Conservation (phyloP, 2,113 vertebrate species). For the Dasyurus viverrinus region DNA sequence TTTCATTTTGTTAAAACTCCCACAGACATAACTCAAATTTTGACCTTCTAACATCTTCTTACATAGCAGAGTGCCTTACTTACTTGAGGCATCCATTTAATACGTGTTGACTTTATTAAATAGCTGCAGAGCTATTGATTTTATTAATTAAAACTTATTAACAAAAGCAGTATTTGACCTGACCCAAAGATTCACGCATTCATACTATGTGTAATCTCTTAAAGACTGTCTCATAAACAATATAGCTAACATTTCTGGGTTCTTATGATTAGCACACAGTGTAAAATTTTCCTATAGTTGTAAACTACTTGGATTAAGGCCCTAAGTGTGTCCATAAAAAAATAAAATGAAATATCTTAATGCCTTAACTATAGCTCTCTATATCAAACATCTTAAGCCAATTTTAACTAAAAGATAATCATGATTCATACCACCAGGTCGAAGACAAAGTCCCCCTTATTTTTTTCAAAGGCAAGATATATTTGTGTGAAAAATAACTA, state of each 20-base stretch:
- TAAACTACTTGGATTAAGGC: background rate
- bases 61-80: too few relatives aligned
- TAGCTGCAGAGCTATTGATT: background rate
- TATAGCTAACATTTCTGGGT: background rate
- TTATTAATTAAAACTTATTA: background rate
- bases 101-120: background rate
- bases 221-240: background rate
- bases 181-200: background rate
- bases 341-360: background rate
- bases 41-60: background rate
- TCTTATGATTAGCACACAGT: background rate
- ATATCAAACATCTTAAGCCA: background rate
- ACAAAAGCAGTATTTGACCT: background rate
- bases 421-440: background rate
- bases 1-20: background rate
- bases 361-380: background rate
- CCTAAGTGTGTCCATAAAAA: background rate
- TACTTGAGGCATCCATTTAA: background rate
- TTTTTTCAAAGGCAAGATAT: background rate
- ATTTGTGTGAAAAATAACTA: conserved; percentile 62
- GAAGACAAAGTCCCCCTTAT: background rate
- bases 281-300: background rate
- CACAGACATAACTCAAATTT: background rate
- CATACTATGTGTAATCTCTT: background rate
- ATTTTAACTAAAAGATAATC: background rate